Percentiles rank a stretch among this genome's conserved stretches.
phyloP scores from a whole-genome alignment of 2,888 invertebrate genomes.

The Empis livida region DNA sequence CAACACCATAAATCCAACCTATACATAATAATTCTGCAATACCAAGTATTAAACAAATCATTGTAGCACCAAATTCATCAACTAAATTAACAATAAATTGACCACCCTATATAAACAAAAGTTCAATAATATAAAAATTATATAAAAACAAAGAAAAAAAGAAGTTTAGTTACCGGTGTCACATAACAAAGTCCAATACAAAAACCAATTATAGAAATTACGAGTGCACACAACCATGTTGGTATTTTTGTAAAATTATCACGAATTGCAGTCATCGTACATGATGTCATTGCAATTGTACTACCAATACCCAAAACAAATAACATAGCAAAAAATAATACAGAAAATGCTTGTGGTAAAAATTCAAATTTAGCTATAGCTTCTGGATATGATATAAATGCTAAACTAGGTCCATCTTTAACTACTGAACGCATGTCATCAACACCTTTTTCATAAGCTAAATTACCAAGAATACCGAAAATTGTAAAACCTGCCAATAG shows the following conservation, averaged over 20 bases:
- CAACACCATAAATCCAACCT: constrained; percentile 60
- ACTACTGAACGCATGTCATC: constrained; percentile 39
- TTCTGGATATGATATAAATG: constrained; percentile 46
- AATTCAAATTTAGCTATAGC: constrained; percentile 42
- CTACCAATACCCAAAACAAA: constrained; percentile 43
- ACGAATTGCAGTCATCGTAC: constrained; percentile 37
- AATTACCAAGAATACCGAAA: constrained; percentile 43
- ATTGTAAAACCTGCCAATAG: constrained; percentile 44
- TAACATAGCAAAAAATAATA: constrained; percentile 43
- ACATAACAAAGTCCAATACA: constrained; percentile 46
- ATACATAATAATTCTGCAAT: constrained; percentile 54
- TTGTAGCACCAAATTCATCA: constrained; percentile 62
- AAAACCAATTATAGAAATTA: constrained; percentile 39
- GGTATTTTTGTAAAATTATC: constrained; percentile 37
- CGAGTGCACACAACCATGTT: constrained; percentile 42
- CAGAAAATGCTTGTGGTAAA: constrained; percentile 43
- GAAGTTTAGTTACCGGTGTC: constrained; percentile 43
- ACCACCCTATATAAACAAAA: constrained; percentile 45
- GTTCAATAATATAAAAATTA: constrained; percentile 3
- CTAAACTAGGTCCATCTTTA: constrained; percentile 40
- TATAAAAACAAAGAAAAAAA: neutral
- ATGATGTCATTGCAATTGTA: constrained; percentile 38
- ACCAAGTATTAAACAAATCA: constrained; percentile 54
- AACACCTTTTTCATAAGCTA: constrained; percentile 40
- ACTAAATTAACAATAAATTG: constrained; percentile 59